phyloP scores from a whole-genome alignment of 2,888 invertebrate genomes.

The Scaptomyza caliginosa region DNA sequence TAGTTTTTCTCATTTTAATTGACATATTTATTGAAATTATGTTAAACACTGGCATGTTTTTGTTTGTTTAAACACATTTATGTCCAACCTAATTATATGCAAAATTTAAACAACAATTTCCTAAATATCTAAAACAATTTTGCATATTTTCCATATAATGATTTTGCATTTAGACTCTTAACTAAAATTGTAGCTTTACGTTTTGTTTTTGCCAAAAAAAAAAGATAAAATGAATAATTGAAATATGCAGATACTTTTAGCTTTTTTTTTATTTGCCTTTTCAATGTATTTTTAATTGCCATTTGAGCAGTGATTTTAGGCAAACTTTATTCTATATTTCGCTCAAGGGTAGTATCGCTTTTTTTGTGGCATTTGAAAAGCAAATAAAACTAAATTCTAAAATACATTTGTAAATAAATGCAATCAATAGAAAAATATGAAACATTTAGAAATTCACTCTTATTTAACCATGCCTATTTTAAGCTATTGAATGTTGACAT shows the following conservation, averaged over 20 bases:
- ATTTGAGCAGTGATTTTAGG: not conserved
- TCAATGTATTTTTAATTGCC: constrained; percentile 41
- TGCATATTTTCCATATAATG: not conserved
- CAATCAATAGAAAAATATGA: too few species aligned
- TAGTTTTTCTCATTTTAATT: not conserved
- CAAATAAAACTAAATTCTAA: too few species aligned
- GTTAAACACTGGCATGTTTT: not conserved
- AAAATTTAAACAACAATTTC: not conserved
- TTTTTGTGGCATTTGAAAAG: not conserved
- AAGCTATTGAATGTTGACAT: not conserved
- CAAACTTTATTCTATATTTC: not conserved
- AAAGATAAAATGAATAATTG: too few species aligned
- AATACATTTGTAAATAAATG: too few species aligned
- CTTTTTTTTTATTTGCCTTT: too few species aligned
- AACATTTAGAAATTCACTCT: too few species aligned
- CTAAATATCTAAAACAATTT: not conserved
- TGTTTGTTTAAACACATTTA: not conserved
- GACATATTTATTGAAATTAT: not conserved
- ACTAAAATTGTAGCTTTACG: not conserved
- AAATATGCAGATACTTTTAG: too few species aligned
- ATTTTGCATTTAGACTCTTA: not conserved
- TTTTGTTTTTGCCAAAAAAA: too few species aligned
- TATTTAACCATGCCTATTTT: too few species aligned
- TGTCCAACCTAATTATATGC: not conserved
- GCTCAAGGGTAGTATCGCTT: not conserved